phyloP scores from a whole-genome alignment of 2,113 vertebrate species.

The Micronycteris hirsuta region DNA sequence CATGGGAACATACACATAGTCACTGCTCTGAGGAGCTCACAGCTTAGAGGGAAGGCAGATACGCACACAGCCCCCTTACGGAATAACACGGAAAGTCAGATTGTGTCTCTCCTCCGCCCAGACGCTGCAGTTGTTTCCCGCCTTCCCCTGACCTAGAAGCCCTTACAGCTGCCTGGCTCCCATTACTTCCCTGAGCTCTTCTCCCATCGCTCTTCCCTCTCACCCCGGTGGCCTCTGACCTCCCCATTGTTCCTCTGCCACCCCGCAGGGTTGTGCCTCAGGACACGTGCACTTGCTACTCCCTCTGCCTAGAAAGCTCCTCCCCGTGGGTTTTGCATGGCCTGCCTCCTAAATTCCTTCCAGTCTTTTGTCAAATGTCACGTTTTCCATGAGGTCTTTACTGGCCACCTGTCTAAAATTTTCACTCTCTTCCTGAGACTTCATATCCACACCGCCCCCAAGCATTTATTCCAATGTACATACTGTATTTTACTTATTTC shows the following conservation, averaged over 20 bases:
- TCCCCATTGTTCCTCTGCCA: background rate
- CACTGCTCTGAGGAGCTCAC: background rate
- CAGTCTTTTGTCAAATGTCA: background rate
- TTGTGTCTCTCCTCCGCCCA: background rate
- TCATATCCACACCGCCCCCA: background rate
- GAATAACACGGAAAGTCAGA: background rate
- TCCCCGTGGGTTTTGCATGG: background rate
- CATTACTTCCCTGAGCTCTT: background rate
- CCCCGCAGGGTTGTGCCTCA: background rate
- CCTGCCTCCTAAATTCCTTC: background rate
- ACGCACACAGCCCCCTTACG: fast-evolving
- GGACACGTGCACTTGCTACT: background rate
- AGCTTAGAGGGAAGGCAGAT: background rate
- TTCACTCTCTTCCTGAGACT: background rate
- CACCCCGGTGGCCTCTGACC: background rate
- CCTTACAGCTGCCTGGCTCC: background rate
- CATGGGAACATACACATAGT: background rate
- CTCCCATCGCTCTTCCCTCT: background rate
- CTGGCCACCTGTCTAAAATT: background rate
- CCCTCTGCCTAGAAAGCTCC: background rate
- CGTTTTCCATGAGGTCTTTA: background rate
- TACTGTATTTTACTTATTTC: background rate
- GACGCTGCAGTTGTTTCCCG: background rate
- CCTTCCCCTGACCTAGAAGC: background rate
- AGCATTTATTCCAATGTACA: background rate